Percentiles rank a stretch among this genome's conserved stretches.
Evolutionary conservation across 1,140 invertebrate genomes (phyloP).

Genomic region (Lordiphosa mommai): DNA sequence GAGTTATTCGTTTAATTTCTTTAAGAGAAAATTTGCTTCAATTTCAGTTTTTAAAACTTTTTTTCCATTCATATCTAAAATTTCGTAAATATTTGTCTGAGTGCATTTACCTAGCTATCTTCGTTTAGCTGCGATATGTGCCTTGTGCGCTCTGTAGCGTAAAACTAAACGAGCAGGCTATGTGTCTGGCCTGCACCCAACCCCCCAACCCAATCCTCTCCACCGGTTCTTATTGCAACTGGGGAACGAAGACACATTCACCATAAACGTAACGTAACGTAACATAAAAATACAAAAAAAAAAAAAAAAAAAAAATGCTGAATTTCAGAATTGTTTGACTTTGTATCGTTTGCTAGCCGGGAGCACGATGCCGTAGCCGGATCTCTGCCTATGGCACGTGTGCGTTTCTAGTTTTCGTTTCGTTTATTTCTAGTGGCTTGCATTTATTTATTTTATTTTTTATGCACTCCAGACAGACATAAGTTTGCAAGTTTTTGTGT

Average conservation of each 20-base stretch:
- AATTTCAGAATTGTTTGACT: slow-evolving; percentile 69
- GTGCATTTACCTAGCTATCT: slow-evolving; percentile 13
- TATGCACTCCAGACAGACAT: slow-evolving; percentile 28
- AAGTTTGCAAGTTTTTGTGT: slow-evolving; percentile 12
- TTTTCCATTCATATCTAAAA: background rate
- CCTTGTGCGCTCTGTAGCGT: slow-evolving; percentile 55
- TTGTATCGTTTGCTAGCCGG: slow-evolving; percentile 54
- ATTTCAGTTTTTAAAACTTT: no score
- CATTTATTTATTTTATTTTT: slow-evolving; percentile 65
- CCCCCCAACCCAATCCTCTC: background rate
- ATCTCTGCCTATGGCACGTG: slow-evolving; percentile 4
- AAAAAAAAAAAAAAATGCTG: slow-evolving; percentile 12
- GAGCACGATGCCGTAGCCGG: background rate
- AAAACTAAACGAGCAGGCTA: slow-evolving; percentile 66
- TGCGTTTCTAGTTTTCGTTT: slow-evolving; percentile 17
- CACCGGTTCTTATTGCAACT: slow-evolving; percentile 8
- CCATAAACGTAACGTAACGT: slow-evolving; percentile 57
- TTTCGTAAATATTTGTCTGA: background rate
- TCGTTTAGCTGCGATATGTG: slow-evolving; percentile 44
- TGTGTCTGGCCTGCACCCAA: slow-evolving; percentile 9
- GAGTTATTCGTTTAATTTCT: no score
- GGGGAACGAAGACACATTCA: slow-evolving; percentile 51
- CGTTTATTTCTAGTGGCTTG: slow-evolving; percentile 1
- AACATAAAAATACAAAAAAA: slow-evolving; percentile 25
- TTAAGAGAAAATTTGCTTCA: no score